Base-by-base conservation (phyloP, 2,113 vertebrate genomes). In the Prinia subflava region DNA sequence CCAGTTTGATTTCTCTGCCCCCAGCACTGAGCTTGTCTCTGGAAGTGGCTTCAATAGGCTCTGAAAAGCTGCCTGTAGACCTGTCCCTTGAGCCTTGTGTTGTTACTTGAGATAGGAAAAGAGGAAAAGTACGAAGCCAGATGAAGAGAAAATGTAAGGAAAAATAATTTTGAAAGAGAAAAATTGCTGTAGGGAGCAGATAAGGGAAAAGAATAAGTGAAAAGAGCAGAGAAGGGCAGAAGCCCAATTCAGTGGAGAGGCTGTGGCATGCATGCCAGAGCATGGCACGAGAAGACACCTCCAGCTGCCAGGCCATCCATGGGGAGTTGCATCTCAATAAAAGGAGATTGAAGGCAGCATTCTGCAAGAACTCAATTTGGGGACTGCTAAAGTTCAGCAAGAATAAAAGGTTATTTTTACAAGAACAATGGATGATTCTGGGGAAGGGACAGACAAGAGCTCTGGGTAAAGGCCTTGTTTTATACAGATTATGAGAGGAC, bases 401-500 rank as follows among this genome's bases (percentile, higher is more conserved):
- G 57, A 90, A 68, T 83, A 53, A 86, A 95, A 96, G 80, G 91
- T 88, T 65, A 73, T 85, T 89, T 89, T 93, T 73, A 71, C 52
- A 57, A 56, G 96, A 94, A 88, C 49, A 89, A 21, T 27, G 62
- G 25, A 18, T 31, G 9, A 16, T 62, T 92, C 91, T 22, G 37
- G 44, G 60, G 52, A 83, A 25, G 39, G 50, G 68, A 53, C 47
- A 71, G 59, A 67, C 23, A 73, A 52, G 57, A 59, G 47, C 52
- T 73, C 13, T 81, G 85, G 75, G 70, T 80, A 87, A 87, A 60
- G 42, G 65, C 39, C 52, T 71, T 60, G 35, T 46, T 95, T 79
- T 75, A 7, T 59, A 24, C 21, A 71, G 75, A 83, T 76, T 75
- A 23, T 33, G 73, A 94, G 75, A 76, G 33, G 50, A 90, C 62